phyloP scores from a whole-genome alignment of 1,140 invertebrate genomes.

The Drosophila pandora region DNA sequence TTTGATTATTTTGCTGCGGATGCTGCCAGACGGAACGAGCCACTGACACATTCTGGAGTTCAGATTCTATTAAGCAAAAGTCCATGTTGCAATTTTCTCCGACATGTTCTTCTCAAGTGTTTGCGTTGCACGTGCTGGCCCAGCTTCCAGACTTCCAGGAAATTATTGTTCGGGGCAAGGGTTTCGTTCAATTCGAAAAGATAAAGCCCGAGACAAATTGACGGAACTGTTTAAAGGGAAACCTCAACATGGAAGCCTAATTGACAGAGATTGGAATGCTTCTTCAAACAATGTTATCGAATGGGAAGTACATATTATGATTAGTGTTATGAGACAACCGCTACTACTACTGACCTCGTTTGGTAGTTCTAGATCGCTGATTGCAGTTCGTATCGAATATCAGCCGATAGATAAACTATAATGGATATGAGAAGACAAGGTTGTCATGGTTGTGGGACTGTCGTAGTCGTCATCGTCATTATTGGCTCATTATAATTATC shows the following conservation, averaged over 20 bases:
- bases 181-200: not conserved
- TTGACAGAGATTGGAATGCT: not conserved
- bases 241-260: not conserved
- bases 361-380: slow-evolving; percentile 25
- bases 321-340: not conserved
- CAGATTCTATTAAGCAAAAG: slow-evolving; percentile 44
- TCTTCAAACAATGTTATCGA: not conserved
- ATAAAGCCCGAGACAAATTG: slow-evolving; percentile 1
- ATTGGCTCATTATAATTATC: slow-evolving; percentile 74
- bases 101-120: slow-evolving; percentile 35
- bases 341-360: slow-evolving; percentile 18
- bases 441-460: slow-evolving; percentile 43
- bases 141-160: not conserved
- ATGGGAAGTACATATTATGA: not conserved
- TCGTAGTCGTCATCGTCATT: slow-evolving; percentile 35
- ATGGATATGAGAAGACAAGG: slow-evolving; percentile 42
- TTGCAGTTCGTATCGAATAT: slow-evolving; percentile 32
- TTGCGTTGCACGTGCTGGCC: slow-evolving; percentile 25
- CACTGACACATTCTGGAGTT: slow-evolving; percentile 37
- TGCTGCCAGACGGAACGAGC: slow-evolving; percentile 14
- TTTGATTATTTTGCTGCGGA: not conserved
- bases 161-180: slow-evolving; percentile 1
- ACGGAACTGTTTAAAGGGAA: slow-evolving; percentile 7
- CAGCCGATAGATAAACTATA: slow-evolving; percentile 26
- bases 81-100: slow-evolving; percentile 44